Evolutionary conservation across 2,888 invertebrate genomes (phyloP), one percentile per base, ranked within the genome.

Genomic region (Minunthozetes semirufus): DNA sequence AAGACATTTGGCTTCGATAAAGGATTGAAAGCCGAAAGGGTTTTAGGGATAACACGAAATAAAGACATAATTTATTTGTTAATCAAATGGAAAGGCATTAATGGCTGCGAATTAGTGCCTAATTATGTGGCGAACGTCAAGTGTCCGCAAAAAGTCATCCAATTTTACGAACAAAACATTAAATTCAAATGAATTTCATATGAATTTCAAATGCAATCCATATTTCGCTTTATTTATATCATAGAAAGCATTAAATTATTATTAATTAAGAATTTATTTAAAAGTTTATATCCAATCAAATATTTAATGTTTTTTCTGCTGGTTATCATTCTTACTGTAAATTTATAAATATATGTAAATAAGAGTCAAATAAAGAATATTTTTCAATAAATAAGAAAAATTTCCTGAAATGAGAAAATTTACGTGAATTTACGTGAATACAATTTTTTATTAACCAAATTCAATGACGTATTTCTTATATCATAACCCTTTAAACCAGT

Each of bases 61-160:
- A 68, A 68, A 46, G 68, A 46, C 33, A 68, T 46, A 8, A 19
- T 68, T 1, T 46, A 46, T 42, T 25, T 68, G 0, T 15, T 68
- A 68, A 68, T 68, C 25, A 68, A 68, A 38, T 68, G 68, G 68
- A 42, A 68, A 68, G 68, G 68, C 15, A 68, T 68, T 15, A 68
- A 68, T 46, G 68, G 68, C 38, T 68, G 68, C n/a, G 42, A 68
- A 68, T 46, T 68, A 19, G 68, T 68, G 19, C 68, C 68, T 46
- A 68, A 68, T 22, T 68, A 68, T 68, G 46, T 68, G 19, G 68
- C 68, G 1, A 68, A 68, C 19, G 33, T 11, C 22, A 68, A 68
- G 38, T 68, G 68, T 68, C 68, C 68, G 22, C 68, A 68, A 68
- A 68, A 68, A 68, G 68, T 68, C 68, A 68, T 68, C 6, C 68